phyloP scores from a whole-genome alignment of 2,797 vertebrate genomes.

The Phoebastria nigripes region DNA sequence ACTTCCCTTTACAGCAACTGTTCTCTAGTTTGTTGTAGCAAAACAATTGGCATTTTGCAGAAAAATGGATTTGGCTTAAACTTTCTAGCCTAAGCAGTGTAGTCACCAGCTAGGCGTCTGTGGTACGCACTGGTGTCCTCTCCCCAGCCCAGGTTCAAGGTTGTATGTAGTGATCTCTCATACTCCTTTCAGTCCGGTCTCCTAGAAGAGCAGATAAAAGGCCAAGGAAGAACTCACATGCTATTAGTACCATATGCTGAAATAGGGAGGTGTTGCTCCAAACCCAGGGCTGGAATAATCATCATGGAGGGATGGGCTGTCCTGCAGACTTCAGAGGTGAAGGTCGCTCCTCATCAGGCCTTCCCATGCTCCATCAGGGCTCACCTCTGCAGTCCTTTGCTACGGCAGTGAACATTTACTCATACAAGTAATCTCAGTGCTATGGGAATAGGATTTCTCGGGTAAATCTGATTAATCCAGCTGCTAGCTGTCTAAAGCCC shows the following conservation, averaged over 20 bases:
- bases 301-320: fast-evolving
- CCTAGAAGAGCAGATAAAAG: neutral
- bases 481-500: neutral
- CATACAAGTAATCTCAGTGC: neutral
- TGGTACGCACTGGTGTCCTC: neutral
- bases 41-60: neutral
- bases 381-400: neutral
- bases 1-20: neutral
- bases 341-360: neutral
- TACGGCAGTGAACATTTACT: neutral
- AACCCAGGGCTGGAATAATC: neutral
- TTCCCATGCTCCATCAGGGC: neutral
- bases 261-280: neutral
- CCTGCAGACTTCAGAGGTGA: neutral
- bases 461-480: neutral
- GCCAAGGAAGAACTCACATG: neutral
- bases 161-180: neutral
- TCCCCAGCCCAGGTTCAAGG: neutral
- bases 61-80: neutral
- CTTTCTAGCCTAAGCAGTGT: neutral
- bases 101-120: neutral
- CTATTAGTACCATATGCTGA: neutral
- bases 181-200: neutral
- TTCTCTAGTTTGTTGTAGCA: neutral
- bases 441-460: neutral